Evolutionary conservation across 2,113 vertebrate genomes (phyloP), one percentile per base, ranked within the genome.

Genomic region (Charina bottae): DNA sequence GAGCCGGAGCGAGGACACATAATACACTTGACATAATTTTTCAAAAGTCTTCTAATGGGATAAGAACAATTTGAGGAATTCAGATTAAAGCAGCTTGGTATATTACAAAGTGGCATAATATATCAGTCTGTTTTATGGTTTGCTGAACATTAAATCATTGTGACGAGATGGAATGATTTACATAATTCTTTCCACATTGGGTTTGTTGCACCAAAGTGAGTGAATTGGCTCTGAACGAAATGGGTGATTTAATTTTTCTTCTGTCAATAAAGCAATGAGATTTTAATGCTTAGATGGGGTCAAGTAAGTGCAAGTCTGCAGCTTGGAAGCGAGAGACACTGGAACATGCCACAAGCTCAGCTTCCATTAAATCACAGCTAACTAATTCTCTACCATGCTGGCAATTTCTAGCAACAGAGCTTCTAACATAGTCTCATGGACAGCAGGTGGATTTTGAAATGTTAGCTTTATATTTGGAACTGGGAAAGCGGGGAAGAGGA

Each of bases 281-380:
- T 93, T 95, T 93, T 90, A 93, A 64, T 89, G 93, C 86, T 89
- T 93, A 92, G 90, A 94, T 94, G 94, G 90, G n/a, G 94, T 93
- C 92, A 93, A 28, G 1, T 8, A 92, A 46, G 59, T 91, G 64
- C 90, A 6, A 33, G 46, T 93, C 92, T 92, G 88, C 91, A 85
- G 19, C 24, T 53, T 93, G 85, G 90, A 89, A 94, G 55, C 53
- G 64, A 59, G 4, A 72, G 58, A 15, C 0, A 42, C 33, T 78
- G 17, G 33, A 78, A 78, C 42, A 78, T 42, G 72, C 72, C 72
- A 78, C 72, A 78, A 78, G 19, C 33, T 78, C 72, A 78, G 37
- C 17, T 78, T 78, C 83, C 53, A n/a, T 28, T n/a, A 56, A n/a
- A n/a, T 56, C 53, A 55, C 15, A n/a, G 53, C 53, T 15, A 55